Base-by-base conservation (phyloP, 2,797 vertebrate species). In the Poeciliopsis infans region DNA sequence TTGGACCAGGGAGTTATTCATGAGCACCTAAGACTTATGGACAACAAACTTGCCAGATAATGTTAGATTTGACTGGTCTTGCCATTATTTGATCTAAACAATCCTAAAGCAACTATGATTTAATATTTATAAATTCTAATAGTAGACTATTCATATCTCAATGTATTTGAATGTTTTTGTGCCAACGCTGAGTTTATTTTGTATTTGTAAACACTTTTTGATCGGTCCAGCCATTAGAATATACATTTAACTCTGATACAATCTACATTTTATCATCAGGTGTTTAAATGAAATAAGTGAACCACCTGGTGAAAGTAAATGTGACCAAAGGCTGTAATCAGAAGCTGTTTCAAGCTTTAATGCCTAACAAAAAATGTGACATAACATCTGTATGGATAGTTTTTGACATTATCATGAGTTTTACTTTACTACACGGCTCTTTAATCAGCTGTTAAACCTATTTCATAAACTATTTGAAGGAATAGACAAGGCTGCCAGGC, bases 351-450 rank as follows among this genome's bases (percentile, higher is more conserved):
- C 5, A 76, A 43, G 61, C 25, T 70, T 33, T 39, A 75, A 43
- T 70, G 12, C 12, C 20, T 59, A 39, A 18, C 13, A 6, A 39
- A 36, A 74, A 73, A n/a, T 4, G 45, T 59, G 47, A 74, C 1
- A 77, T 81, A 45, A 84, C 43, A 73, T 82, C 16, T 79, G 76
- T 55, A 61, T 73, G 39, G 75, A 87, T 72, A 77, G 8, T 75
- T 57, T 83, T 25, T 89, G 78, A 93, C 83, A 88, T 88, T 89
- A 81, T 85, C 47, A 75, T 79, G 70, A 85, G 79, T 68, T 84
- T 89, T 84, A 79, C 82, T 90, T 80, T 77, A 87, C 72, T 74
- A 64, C 80, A 85, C 80, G 82, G 69, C 73, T 85, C 33, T 84
- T 18, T 86, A 53, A 82, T 77, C 75, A 77, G 53, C 77, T 83